Percentiles rank a stretch among this genome's conserved stretches.
Conservation (phyloP, 2,113 vertebrate genomes). For the Etheostoma spectabile region DNA sequence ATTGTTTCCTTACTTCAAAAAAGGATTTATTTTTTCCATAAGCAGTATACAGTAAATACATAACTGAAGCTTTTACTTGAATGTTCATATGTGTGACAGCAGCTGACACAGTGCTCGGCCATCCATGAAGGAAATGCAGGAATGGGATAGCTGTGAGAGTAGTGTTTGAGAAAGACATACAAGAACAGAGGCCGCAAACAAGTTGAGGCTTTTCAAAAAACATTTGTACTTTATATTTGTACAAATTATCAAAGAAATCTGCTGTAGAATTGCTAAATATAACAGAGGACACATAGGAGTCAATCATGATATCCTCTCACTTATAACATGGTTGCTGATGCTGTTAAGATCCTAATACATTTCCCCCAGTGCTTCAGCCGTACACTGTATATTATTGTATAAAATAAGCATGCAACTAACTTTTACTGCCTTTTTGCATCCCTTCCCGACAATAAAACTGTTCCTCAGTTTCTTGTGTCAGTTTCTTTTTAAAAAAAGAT, state of each 20-base stretch:
- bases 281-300: not conserved
- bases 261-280: conserved; percentile 4
- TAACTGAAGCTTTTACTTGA: conserved; percentile 55
- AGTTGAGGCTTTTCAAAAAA: conserved; percentile 7
- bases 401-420: not conserved
- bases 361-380: not conserved
- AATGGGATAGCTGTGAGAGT: conserved; percentile 28
- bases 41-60: conserved; percentile 57
- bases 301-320: not conserved
- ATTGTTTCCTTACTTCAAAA: conserved; percentile 12
- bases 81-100: conserved; percentile 63
- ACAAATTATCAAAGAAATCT: not conserved
- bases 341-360: not conserved
- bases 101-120: conserved; percentile 65
- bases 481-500: conserved; percentile 18
- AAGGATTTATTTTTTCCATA: conserved; percentile 10
- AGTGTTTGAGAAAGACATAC: conserved; percentile 18
- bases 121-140: conserved; percentile 59
- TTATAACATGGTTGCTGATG: not conserved
- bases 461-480: conserved; percentile 30
- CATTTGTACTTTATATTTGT: not conserved
- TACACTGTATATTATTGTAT: not conserved
- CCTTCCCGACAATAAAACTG: not conserved
- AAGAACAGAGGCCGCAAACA: conserved; percentile 30
- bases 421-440: not conserved